Conservation (phyloP, 2,888 invertebrate species). For the Nymphalis urticae region DNA sequence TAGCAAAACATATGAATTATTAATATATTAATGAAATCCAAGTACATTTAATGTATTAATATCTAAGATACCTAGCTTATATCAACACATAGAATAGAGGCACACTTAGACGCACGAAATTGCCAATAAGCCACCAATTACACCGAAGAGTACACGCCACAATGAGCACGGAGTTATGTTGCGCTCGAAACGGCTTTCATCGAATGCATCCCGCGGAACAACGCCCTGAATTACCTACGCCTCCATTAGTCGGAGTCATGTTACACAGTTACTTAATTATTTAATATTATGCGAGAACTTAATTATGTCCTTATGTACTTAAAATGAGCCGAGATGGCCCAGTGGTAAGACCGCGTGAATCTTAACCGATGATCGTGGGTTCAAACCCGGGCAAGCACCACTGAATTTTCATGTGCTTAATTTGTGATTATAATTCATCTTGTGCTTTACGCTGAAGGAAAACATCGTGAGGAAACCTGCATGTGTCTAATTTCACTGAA, state of each 20-base stretch:
- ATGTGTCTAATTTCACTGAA: too few relatives aligned
- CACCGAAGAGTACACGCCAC: slow-evolving; percentile 53
- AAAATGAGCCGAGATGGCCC: too few relatives aligned
- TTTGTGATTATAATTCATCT: too few relatives aligned
- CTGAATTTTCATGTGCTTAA: too few relatives aligned
- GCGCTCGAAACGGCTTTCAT: slow-evolving; percentile 39
- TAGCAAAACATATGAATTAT: neutral
- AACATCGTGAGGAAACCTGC: too few relatives aligned
- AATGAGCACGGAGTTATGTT: slow-evolving; percentile 55
- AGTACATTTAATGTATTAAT: neutral
- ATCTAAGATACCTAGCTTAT: slow-evolving; percentile 13
- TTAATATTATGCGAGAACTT: neutral
- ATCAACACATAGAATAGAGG: slow-evolving; percentile 31
- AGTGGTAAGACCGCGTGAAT: too few relatives aligned
- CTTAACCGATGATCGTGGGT: too few relatives aligned
- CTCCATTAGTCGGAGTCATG: slow-evolving; percentile 16
- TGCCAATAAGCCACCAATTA: slow-evolving; percentile 62
- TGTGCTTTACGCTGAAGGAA: too few relatives aligned
- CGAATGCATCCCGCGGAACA: slow-evolving; percentile 46
- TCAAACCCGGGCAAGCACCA: too few relatives aligned
- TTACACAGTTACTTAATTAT: slow-evolving; percentile 6
- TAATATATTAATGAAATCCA: neutral
- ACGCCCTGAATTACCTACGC: slow-evolving; percentile 28
- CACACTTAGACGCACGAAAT: slow-evolving; percentile 45
- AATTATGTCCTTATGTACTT: too few relatives aligned